Conservation (phyloP, 2,797 vertebrate genomes). For the Cyprinella venusta region DNA sequence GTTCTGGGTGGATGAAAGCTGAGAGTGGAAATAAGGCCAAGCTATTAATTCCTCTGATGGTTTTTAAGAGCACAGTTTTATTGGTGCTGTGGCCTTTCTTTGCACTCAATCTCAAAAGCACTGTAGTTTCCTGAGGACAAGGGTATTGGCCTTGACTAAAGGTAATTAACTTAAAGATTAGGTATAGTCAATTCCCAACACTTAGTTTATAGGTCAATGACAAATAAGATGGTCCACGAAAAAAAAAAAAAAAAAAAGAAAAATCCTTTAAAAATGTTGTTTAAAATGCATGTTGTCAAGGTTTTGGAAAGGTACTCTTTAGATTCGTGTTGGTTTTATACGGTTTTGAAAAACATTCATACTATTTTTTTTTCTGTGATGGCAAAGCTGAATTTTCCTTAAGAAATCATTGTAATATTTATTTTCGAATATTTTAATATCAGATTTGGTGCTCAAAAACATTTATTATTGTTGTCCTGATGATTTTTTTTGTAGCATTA, state of each 20-base stretch:
- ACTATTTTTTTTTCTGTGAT: background rate
- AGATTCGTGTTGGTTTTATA: background rate
- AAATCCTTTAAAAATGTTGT: background rate
- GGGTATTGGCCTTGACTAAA: conserved; percentile 50
- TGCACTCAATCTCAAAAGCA: conserved; percentile 51
- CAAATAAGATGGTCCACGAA: background rate
- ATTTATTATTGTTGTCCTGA: no score
- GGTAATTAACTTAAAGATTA: conserved; percentile 60
- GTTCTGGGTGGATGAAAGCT: conserved; percentile 71
- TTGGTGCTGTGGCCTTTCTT: conserved; percentile 70
- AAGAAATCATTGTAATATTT: background rate
- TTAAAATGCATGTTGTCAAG: background rate
- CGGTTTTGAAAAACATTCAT: background rate
- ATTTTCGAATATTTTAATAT: background rate
- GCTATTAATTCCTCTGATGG: conserved; percentile 55
- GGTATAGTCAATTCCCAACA: conserved; percentile 43
- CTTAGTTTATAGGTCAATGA: conserved; percentile 41
- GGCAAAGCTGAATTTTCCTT: background rate
- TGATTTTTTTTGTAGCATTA: background rate
- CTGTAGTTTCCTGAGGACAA: conserved; percentile 63
- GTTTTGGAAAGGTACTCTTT: background rate
- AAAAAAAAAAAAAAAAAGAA: no score
- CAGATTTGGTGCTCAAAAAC: background rate
- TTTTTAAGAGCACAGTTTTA: conserved; percentile 72
- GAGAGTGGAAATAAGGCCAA: conserved; percentile 70